Conservation (phyloP, 1,140 invertebrate genomes). For the Drosophila watanabei region DNA sequence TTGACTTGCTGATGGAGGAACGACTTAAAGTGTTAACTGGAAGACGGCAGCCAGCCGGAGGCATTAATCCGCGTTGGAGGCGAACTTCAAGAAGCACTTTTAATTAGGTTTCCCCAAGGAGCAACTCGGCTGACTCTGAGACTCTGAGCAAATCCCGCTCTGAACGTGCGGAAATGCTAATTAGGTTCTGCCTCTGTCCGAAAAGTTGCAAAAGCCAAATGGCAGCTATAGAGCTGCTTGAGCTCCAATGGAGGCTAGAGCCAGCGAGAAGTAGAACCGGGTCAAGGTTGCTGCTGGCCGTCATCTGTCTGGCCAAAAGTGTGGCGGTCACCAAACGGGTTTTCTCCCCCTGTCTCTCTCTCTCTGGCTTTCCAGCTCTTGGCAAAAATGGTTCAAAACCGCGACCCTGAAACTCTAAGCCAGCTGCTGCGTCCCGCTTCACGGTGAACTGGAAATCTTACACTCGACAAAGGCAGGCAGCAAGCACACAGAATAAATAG, state of each 20-base stretch:
- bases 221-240: constrained; percentile 18
- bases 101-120: constrained; percentile 64
- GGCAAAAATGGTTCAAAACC: constrained; percentile 58
- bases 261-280: constrained; percentile 59
- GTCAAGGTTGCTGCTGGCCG: constrained; percentile 58
- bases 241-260: constrained; percentile 53
- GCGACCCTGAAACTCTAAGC: constrained; percentile 52
- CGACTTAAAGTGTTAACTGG: constrained; percentile 73
- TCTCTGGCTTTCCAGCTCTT: constrained; percentile 27
- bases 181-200: constrained; percentile 61
- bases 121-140: neutral
- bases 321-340: constrained; percentile 60
- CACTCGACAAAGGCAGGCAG: constrained; percentile 41
- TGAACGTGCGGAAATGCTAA: constrained; percentile 75
- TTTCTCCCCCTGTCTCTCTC: constrained; percentile 22
- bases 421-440: constrained; percentile 64
- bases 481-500: constrained; percentile 13
- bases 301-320: constrained; percentile 55
- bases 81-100: constrained; percentile 64
- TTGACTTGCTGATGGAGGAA: constrained; percentile 28
- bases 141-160: constrained; percentile 34
- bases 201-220: constrained; percentile 36
- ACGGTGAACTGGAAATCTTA: constrained; percentile 71
- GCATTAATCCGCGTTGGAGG: constrained; percentile 55
- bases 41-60: constrained; percentile 44